Base-by-base conservation (phyloP, 2,113 vertebrate genomes). In the Marmota monax region DNA sequence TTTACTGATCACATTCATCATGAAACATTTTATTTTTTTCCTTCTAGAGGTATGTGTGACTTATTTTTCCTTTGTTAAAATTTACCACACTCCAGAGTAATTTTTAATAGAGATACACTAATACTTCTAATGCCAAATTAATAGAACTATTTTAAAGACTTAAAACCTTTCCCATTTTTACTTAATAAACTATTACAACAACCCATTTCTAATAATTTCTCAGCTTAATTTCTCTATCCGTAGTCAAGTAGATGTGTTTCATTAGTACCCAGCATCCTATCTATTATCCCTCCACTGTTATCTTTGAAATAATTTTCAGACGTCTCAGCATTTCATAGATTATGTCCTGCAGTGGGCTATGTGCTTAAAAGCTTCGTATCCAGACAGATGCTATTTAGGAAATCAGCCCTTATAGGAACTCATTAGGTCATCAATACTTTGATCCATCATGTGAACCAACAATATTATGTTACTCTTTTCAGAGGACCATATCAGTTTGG, bases 371-470 rank as follows among this genome's bases (percentile, higher is more conserved):
- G 34, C 7, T 27, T 48, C 14, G 16, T 39, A 1, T 11, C 45
- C 22, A 37, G 7, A 2, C 34, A 18, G 20, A 34, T 29, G 16
- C 48, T 69, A 27, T 18, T 9, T 39, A 70, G 17, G 11, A 56
- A n/a, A 10, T 20, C 7, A n/a, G 1, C 3, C 1, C 27, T 76
- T 34, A 10, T 17, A 12, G 14, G n/a, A 58, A 23, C 0, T 23
- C 12, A 22, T 39, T 45, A 34, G 23, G 10, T 17, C 32, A 45
- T 12, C 22, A 25, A 63, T 63, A 9, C 25, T 63, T 63, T 63
- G 7, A 10, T 63, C 25, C 23, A 63, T 6, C 23, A 27, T 63
- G 9, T 25, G 23, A 10, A 27, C 23, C 9, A 27, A 23, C 23
- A 63, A 42, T 18, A 4, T 12, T 23, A 34, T 13, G 34, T 20